Evolutionary conservation across 2,797 vertebrate species (phyloP).

Genomic region (Nasua narica): DNA sequence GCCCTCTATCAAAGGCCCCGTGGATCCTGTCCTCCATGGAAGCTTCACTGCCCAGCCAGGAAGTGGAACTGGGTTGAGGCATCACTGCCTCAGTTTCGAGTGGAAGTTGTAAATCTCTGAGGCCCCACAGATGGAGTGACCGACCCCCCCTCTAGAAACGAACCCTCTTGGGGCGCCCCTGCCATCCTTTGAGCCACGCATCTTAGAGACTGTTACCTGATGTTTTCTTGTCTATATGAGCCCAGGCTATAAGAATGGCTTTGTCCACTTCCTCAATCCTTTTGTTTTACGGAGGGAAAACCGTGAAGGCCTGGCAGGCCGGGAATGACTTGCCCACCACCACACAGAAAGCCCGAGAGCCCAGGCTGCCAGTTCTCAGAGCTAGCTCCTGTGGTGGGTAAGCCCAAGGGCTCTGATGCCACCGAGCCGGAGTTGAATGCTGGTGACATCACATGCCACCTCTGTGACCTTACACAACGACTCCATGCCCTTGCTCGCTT

Average conservation of each 20-base stretch:
- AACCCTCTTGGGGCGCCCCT: background rate
- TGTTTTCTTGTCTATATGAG: background rate
- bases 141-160: background rate
- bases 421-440: background rate
- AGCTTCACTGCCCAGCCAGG: background rate
- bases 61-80: background rate
- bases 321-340: background rate
- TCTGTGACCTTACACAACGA: background rate
- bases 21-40: background rate
- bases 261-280: background rate
- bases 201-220: background rate
- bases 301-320: background rate
- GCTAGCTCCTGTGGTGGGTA: background rate
- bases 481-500: background rate
- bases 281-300: background rate
- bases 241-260: background rate
- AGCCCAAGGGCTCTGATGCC: background rate
- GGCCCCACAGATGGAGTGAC: background rate
- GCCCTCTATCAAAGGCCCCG: background rate
- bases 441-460: background rate
- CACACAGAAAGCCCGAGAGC: background rate
- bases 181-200: background rate
- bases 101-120: background rate
- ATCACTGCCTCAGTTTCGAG: background rate
- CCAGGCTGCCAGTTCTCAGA: background rate